Percentiles rank a stretch among this genome's conserved stretches.
phyloP scores from a whole-genome alignment of 2,888 invertebrate genomes.

The Ethmia dodecea region DNA sequence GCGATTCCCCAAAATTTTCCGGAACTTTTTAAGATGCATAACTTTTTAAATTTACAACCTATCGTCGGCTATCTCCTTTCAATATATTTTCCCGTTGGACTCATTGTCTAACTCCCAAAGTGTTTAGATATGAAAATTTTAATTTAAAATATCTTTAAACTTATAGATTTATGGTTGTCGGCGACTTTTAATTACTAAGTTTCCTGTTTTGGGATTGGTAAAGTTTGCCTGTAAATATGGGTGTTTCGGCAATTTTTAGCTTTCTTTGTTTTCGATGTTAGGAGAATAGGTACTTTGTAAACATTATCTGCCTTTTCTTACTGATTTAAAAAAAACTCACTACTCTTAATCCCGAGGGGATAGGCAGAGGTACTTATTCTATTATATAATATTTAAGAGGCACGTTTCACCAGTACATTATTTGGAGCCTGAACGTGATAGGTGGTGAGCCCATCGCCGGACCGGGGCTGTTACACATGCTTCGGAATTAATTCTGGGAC shows the following conservation, averaged over 20 bases:
- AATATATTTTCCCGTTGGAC: slow-evolving; percentile 10
- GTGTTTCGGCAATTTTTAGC: slow-evolving; percentile 1
- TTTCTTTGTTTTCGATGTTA: not conserved
- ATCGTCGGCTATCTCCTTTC: slow-evolving; percentile 10
- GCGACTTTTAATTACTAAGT: slow-evolving; percentile 35
- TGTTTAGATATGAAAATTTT: slow-evolving; percentile 40
- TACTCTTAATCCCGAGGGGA: too few relatives aligned
- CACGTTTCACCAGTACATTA: too few relatives aligned
- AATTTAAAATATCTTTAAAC: slow-evolving; percentile 60
- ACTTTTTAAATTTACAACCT: slow-evolving; percentile 6
- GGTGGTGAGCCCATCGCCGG: too few relatives aligned
- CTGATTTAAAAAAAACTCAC: too few relatives aligned
- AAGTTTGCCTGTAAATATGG: slow-evolving; percentile 20
- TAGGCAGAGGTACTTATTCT: too few relatives aligned
- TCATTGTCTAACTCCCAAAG: slow-evolving; percentile 5
- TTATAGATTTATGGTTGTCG: slow-evolving; percentile 55
- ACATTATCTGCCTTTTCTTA: too few relatives aligned
- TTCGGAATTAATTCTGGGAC: too few relatives aligned
- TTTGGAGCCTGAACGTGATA: too few relatives aligned
- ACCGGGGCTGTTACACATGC: too few relatives aligned
- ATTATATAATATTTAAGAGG: too few relatives aligned
- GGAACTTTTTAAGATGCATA: slow-evolving; percentile 4
- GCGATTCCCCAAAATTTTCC: not conserved
- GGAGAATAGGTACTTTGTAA: too few relatives aligned
- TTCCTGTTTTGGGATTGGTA: slow-evolving; percentile 14